Evolutionary conservation across 2,888 invertebrate species (phyloP).

Genomic region (Sminthurides aquaticus): DNA sequence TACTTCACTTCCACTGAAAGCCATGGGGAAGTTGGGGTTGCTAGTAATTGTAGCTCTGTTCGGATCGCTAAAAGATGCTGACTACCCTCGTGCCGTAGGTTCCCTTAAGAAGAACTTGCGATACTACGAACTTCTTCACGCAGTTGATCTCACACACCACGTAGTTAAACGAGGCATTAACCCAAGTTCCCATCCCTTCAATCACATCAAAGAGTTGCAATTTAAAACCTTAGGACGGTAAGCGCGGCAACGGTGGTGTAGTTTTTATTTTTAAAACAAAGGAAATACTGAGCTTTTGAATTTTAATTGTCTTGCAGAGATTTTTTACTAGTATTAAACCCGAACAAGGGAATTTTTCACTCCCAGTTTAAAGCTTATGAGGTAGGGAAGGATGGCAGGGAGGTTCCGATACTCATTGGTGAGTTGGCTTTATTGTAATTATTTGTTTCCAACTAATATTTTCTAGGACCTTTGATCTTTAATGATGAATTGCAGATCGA

Average conservation of each 20-base stretch:
- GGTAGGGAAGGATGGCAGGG: conserved; percentile 60
- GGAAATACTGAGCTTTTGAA: not conserved
- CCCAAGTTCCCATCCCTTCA: conserved; percentile 72
- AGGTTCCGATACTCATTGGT: conserved; percentile 41
- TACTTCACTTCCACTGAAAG: too few species aligned
- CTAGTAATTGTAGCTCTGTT: conserved; percentile 33
- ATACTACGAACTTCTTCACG: conserved; percentile 72
- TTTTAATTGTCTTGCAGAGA: conserved; percentile 51
- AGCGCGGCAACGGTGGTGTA: too few species aligned
- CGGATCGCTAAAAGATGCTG: conserved; percentile 30
- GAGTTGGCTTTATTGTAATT: too few species aligned
- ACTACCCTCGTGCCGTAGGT: conserved; percentile 16
- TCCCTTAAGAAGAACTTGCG: conserved; percentile 57
- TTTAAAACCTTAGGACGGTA: conserved; percentile 68
- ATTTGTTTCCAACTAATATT: conserved; percentile 4
- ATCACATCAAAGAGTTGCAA: conserved; percentile 77
- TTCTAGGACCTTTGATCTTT: too few species aligned
- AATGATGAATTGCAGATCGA: conserved; percentile 70
- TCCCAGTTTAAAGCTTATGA: conserved; percentile 82
- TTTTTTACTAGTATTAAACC: conserved; percentile 76
- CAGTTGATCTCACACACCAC: conserved; percentile 64
- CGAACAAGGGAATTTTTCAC: conserved; percentile 74
- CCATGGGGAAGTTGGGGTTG: conserved; percentile 33
- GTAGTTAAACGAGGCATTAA: conserved; percentile 75
- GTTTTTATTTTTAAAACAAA: too few species aligned